phyloP scores from a whole-genome alignment of 2,113 vertebrate genomes.

The Cochlearius cochlearius region DNA sequence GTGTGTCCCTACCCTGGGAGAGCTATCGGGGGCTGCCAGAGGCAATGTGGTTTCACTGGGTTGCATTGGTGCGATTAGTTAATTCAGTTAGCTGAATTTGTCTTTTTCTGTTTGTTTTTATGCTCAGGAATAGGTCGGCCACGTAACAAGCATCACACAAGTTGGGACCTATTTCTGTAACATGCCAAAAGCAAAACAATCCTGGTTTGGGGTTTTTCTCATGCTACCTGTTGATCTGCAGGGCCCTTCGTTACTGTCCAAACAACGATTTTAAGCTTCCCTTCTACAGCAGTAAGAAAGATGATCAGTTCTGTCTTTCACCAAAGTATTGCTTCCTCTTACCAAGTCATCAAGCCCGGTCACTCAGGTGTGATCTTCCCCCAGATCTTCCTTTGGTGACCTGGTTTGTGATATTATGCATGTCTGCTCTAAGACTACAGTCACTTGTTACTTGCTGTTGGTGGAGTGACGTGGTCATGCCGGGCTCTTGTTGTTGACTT shows the following conservation, averaged over 20 bases:
- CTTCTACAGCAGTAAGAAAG: background rate
- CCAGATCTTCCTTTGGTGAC: background rate
- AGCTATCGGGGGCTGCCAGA: background rate
- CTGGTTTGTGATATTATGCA: background rate
- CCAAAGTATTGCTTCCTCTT: background rate
- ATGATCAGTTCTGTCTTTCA: background rate
- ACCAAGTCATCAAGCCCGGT: background rate
- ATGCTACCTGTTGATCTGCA: background rate
- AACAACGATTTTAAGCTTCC: background rate
- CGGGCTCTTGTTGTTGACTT: background rate
- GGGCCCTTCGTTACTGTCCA: background rate
- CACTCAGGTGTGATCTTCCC: background rate
- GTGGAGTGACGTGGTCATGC: fast-evolving
- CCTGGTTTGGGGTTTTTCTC: background rate
- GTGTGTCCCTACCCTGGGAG: background rate
- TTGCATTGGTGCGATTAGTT: background rate
- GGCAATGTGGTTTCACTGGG: background rate
- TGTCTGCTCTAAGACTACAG: background rate
- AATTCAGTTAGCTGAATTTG: background rate
- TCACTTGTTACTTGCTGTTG: background rate
- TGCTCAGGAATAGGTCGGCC: background rate
- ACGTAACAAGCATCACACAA: background rate
- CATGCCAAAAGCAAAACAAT: background rate
- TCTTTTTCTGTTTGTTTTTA: background rate
- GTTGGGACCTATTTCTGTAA: background rate